Evolutionary conservation across 2,888 invertebrate genomes (phyloP), one percentile per base, ranked within the genome.

Genomic region (Epiblema foenella): DNA sequence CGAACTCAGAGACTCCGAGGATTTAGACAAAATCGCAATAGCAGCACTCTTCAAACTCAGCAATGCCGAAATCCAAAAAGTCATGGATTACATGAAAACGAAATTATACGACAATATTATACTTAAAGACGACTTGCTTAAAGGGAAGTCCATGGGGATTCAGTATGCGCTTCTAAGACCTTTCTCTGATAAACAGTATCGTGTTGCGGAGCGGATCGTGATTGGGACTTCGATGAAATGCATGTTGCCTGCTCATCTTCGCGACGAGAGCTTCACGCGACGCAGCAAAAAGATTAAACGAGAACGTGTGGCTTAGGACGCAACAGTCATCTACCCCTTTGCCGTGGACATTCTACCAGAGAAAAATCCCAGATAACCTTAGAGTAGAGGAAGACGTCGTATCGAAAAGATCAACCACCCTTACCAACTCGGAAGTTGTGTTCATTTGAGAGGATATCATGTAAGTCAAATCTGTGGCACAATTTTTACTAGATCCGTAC

Each of bases 11-110:
- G 89, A 92, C 10, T 89, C 89, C 0, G 92, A 91, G 74, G 93
- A 93, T 70, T 78, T 88, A 68, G 91, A 93, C 73, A 92, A 93
- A 80, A 80, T 93, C 11, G 91, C 91, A 3, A 83, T 93, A 12
- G 89, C 90, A 2, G 92, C 90, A 18, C 75, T 91, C 10, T 74
- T 91, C 3, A 88, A 85, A 74, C 79, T 92, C 4, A 80, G 70
- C 11, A 91, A 84, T 72, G 42, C 77, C 1, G 89, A 90, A 62
- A 81, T 91, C 42, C 88, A 88, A 11, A 81, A 83, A n/a, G 78
- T 91, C 60, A 49, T 89, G 39, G 88, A 81, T 67, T 91, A 86
- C 73, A 83, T 89, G 9, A 92, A 89, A 76, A 88, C 83, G 17
- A 84, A 86, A 17, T 75, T 91, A 60, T 78, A 78, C 70, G 89